Base-by-base conservation (phyloP, 2,888 invertebrate genomes). In the Chirona hameri region DNA sequence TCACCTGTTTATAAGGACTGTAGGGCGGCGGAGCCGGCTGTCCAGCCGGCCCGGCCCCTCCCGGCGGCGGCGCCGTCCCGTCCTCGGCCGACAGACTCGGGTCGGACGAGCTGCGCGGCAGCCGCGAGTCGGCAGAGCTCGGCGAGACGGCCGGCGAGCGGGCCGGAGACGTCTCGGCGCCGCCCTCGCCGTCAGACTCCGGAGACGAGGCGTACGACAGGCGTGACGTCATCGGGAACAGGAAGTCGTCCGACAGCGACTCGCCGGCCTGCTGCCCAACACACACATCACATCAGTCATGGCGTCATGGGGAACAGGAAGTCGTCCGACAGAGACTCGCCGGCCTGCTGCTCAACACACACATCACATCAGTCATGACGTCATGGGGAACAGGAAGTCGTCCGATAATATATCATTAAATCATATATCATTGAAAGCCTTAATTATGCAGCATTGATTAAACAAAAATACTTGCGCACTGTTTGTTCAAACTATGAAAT, bases 181-280 rank as follows among this genome's bases (percentile, higher is more conserved):
- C 82, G 29, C 84, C 84, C 80, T 97, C 97, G 89, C 95, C 91
- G 90, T 98, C 98, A 88, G 96, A 96, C 90, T 98, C 97, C 85
- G 97, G 97, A 21, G 79, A 96, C 88, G 97, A 97, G 85, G 97
- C 97, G 90, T 97, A 97, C 88, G 97, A 97, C 86, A 97, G 91
- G 88, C 97, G 93, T 88, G 95, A 95, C 86, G 95, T 95, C 97
- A 98, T 97, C 88, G 98, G 98, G 92, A 98, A 98, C 88, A 98
- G 93, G 93, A 98, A 97, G 92, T 99, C 98, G 90, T 99, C 98
- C 87, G 97, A 96, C 89, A 98, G 91, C 89, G 96, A 95, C 90
- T 98, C 97, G 89, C 96, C 96, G 88, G 97, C 96, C 97, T 97
- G 91, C 88, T 90, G 85, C n/a, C 60, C 21, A 79, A 57, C 46